Conservation (phyloP, 2,888 invertebrate species). For the Ommatoiulus sabulosus region DNA sequence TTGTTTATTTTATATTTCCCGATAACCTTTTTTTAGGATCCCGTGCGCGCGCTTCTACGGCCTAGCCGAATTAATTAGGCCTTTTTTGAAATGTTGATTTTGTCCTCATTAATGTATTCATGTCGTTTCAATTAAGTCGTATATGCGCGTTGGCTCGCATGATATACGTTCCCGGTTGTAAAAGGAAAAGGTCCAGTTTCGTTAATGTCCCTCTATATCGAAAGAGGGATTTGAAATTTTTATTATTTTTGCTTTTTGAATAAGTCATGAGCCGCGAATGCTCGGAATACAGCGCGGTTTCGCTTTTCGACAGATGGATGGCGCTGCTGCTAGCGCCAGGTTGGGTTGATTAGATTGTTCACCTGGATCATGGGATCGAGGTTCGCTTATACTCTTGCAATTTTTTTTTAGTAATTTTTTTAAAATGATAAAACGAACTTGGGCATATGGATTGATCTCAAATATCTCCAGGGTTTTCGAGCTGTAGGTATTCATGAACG, state of each 20-base stretch:
- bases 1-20: constrained; percentile 21
- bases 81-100: constrained; percentile 35
- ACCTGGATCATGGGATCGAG: too few species aligned
- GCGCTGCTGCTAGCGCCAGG: background rate
- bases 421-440: too few species aligned
- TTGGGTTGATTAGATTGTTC: background rate
- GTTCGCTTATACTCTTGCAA: too few species aligned
- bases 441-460: too few species aligned
- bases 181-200: background rate
- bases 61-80: background rate
- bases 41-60: background rate
- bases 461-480: too few species aligned
- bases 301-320: background rate
- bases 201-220: background rate
- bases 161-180: background rate
- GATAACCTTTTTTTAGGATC: constrained; percentile 42
- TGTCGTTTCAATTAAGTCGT: constrained; percentile 23
- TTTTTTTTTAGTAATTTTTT: too few species aligned
- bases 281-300: background rate
- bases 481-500: too few species aligned
- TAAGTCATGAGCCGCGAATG: background rate
- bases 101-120: constrained; percentile 35
- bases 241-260: background rate
- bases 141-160: background rate
- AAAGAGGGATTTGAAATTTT: constrained; percentile 24